Evolutionary conservation across 2,888 invertebrate genomes (phyloP).

Genomic region (Scelioninae gen. 1): DNA sequence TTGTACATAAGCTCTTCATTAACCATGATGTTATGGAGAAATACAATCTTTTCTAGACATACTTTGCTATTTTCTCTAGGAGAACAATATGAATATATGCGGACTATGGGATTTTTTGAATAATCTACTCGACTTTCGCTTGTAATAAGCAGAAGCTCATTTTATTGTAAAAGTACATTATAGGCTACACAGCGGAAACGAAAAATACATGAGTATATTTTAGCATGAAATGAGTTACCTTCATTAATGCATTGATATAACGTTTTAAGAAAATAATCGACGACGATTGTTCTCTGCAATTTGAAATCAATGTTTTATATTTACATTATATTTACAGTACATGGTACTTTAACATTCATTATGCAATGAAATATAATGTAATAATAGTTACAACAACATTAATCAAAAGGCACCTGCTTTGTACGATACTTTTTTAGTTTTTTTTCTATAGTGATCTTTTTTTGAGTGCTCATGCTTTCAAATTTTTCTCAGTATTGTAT

Average conservation of each 20-base stretch:
- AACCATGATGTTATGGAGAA: too few species aligned
- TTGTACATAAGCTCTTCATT: too few species aligned
- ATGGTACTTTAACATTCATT: background rate
- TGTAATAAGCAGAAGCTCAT: background rate
- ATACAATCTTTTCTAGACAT: too few species aligned
- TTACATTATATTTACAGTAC: background rate
- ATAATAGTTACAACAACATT: background rate
- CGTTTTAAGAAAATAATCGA: background rate
- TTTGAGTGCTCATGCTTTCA: slow-evolving; percentile 1
- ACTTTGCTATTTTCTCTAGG: too few species aligned
- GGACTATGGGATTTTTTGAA: background rate
- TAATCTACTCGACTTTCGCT: background rate
- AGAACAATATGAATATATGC: too few species aligned
- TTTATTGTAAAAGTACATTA: too few species aligned
- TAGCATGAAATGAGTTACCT: background rate
- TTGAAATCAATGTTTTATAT: background rate
- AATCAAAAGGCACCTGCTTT: slow-evolving; percentile 4
- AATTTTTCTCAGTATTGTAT: slow-evolving; percentile 8
- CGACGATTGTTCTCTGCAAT: background rate
- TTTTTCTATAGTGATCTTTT: slow-evolving; percentile 10
- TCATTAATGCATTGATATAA: background rate
- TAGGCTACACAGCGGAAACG: background rate
- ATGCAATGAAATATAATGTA: background rate
- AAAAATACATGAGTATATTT: background rate
- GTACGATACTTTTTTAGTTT: background rate